These are phyloP conservation scores for Panurus biarmicus DNA, from an alignment of 2,113 vertebrate species.

Conservation along the genomic window DNA sequence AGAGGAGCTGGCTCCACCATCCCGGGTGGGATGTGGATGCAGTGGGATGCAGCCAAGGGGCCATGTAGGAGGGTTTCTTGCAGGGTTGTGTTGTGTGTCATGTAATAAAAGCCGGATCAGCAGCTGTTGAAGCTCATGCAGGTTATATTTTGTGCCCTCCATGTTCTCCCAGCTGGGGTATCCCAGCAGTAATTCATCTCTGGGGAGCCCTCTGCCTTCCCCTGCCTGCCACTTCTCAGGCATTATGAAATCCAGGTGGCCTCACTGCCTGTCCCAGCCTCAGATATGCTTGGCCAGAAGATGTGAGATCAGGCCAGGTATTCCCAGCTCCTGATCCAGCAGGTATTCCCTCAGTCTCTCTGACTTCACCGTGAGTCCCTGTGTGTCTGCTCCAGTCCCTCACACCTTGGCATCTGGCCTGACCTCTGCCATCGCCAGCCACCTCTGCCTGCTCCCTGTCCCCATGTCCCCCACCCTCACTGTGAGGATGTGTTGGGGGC, in stretches of 20 bases:
- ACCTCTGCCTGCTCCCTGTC: neutral
- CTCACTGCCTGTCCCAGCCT: neutral
- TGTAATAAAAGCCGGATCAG: constrained; percentile 11
- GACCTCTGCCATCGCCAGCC: neutral
- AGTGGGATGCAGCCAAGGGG: neutral
- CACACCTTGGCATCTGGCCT: neutral
- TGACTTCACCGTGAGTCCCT: neutral
- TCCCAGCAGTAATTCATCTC: neutral
- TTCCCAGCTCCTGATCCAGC: neutral
- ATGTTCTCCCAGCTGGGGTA: neutral
- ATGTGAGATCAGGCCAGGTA: neutral
- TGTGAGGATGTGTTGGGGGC: rapidly evolving
- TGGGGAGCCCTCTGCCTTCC: neutral
- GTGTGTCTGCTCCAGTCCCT: neutral
- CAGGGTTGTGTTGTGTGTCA: neutral
- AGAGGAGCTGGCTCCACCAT: neutral
- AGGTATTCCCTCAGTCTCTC: neutral
- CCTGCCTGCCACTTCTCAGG: neutral
- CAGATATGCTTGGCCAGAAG: neutral
- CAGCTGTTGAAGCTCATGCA: rapidly evolving
- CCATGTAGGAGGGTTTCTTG: neutral
- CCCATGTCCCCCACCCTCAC: rapidly evolving
- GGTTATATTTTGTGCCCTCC: neutral
- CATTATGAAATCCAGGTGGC: neutral
- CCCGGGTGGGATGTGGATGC: neutral